phyloP scores from a whole-genome alignment of 1,140 invertebrate species.

The Platyura marginata region DNA sequence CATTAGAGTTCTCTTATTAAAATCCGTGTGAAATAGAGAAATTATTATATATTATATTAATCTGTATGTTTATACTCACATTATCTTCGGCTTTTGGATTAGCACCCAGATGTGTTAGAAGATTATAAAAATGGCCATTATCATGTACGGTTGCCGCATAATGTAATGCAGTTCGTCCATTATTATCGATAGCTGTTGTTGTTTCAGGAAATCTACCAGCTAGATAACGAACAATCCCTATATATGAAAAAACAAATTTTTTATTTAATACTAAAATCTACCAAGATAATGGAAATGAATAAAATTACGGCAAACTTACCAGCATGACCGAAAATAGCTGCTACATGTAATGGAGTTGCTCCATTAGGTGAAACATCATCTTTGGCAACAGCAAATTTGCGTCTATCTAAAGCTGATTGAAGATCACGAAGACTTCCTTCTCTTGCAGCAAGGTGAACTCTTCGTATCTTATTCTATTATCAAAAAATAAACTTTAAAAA shows the following conservation, averaged over 20 bases:
- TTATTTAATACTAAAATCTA: neutral
- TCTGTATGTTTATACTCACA: slow-evolving; percentile 31
- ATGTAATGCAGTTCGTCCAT: slow-evolving; percentile 77
- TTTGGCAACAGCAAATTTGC: slow-evolving; percentile 75
- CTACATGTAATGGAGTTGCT: slow-evolving; percentile 85
- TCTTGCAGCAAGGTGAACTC: slow-evolving; percentile 70
- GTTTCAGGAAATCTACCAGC: slow-evolving; percentile 72
- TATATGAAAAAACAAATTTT: neutral
- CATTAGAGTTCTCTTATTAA: slow-evolving; percentile 16
- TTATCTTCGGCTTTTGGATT: slow-evolving; percentile 67
- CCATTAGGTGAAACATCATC: slow-evolving; percentile 63
- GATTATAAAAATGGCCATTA: slow-evolving; percentile 74
- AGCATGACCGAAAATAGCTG: slow-evolving; percentile 62
- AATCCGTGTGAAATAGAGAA: slow-evolving; percentile 1
- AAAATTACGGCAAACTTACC: slow-evolving; percentile 15
- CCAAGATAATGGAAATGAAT: neutral
- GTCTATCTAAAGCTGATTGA: slow-evolving; percentile 68
- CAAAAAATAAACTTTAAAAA: neutral
- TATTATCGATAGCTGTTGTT: slow-evolving; percentile 47
- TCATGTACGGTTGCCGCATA: slow-evolving; percentile 73
- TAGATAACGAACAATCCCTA: slow-evolving; percentile 36
- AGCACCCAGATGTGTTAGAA: slow-evolving; percentile 65
- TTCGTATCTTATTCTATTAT: slow-evolving; percentile 67
- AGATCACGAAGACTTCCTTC: slow-evolving; percentile 68
- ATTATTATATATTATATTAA: neutral